phyloP scores from a whole-genome alignment of 1,140 invertebrate genomes.

The Zaprionus vittiger region DNA sequence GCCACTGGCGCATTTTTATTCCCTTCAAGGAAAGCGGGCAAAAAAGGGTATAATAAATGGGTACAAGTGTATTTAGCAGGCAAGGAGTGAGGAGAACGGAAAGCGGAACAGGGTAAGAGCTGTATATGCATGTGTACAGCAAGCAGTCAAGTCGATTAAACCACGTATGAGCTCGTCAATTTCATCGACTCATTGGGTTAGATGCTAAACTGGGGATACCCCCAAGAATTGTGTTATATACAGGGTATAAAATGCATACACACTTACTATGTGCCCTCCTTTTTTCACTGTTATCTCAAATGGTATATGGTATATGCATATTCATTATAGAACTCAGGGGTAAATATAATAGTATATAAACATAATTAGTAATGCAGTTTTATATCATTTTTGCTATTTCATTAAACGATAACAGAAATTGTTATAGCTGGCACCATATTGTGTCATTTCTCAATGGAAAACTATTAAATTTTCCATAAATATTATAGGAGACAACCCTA shows the following conservation, averaged over 20 bases:
- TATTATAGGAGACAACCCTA: conserved; percentile 1
- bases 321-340: too few relatives aligned
- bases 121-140: neutral
- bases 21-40: neutral
- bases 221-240: neutral
- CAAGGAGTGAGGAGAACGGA: neutral
- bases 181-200: neutral
- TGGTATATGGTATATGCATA: too few relatives aligned
- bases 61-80: conserved; percentile 3
- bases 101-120: neutral
- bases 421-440: conserved; percentile 3
- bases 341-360: neutral
- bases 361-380: neutral
- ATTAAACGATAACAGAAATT: conserved; percentile 8
- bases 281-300: neutral
- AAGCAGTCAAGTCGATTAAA: neutral
- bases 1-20: neutral
- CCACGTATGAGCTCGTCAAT: neutral
- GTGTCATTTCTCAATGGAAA: conserved; percentile 2
- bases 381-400: neutral
- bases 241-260: neutral
- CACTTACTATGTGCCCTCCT: neutral
- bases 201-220: neutral
- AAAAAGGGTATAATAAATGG: conserved; percentile 5
- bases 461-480: conserved; percentile 7